Evolutionary conservation across 35 echinoderm and acorn worm species (phyloP).

Genomic region (Eucidaris tribuloides): DNA sequence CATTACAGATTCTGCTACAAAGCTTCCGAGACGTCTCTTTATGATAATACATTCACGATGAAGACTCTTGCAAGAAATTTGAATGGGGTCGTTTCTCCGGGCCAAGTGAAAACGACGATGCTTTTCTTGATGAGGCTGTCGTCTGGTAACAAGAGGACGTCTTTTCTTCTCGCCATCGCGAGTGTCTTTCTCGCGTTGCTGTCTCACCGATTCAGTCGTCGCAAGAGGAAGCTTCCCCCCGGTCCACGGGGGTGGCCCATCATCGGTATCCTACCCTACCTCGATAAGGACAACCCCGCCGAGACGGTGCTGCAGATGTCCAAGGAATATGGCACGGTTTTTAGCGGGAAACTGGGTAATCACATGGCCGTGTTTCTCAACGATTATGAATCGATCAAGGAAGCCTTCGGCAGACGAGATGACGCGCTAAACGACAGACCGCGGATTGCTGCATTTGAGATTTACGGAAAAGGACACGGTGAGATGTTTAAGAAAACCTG

Average conservation of each 20-base stretch:
- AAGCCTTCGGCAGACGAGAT: slow-evolving; percentile 14
- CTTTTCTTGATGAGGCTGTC: not conserved
- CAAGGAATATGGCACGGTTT: slow-evolving; percentile 17
- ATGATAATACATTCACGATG: too few species aligned
- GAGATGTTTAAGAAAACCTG: too few species aligned
- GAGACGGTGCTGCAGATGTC: not conserved
- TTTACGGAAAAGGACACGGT: slow-evolving; percentile 9
- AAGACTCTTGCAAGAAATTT: too few species aligned
- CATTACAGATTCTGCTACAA: too few species aligned
- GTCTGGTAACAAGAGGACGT: not conserved
- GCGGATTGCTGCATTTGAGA: not conserved
- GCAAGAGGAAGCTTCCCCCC: slow-evolving; percentile 9
- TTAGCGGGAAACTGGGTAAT: slow-evolving; percentile 14
- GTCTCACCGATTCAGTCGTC: not conserved
- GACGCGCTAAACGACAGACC: slow-evolving; percentile 24
- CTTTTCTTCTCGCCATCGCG: not conserved
- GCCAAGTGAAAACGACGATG: not conserved
- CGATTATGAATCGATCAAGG: slow-evolving; percentile 28
- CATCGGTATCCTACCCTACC: slow-evolving; percentile 1
- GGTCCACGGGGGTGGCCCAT: slow-evolving; percentile 19
- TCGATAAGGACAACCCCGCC: slow-evolving; percentile 26
- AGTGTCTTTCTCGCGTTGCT: not conserved
- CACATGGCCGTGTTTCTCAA: slow-evolving; percentile 31
- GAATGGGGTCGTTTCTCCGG: not conserved
- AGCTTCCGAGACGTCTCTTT: too few species aligned